Conservation (phyloP, 2,113 vertebrate genomes). For the Calypte anna region DNA sequence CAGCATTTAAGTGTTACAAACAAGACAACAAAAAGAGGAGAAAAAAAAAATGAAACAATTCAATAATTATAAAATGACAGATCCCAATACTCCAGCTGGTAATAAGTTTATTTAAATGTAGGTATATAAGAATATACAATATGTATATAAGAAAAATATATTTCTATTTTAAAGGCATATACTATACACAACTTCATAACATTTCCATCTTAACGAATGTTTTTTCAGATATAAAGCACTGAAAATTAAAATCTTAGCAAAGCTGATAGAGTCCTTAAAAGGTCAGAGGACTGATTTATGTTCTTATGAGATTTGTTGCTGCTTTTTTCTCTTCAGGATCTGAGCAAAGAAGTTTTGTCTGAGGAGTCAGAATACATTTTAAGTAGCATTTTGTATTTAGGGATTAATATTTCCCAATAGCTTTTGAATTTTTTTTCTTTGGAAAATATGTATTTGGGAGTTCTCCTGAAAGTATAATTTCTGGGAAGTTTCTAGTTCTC, state of each 20-base stretch:
- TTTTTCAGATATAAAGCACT: background rate
- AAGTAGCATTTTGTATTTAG: background rate
- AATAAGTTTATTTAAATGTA: background rate
- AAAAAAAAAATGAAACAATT: background rate
- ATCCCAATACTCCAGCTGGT: background rate
- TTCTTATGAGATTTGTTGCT: background rate
- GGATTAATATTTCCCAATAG: background rate
- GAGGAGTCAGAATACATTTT: background rate
- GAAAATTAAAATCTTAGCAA: background rate
- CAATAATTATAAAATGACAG: background rate
- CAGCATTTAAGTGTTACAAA: background rate
- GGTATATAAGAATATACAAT: background rate
- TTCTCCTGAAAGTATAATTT: background rate
- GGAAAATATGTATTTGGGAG: background rate
- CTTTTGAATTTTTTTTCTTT: background rate
- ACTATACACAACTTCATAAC: background rate
- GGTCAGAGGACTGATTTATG: background rate
- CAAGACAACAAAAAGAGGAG: background rate
- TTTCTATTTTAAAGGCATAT: background rate
- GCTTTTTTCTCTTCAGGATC: background rate
- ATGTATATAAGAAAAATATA: background rate
- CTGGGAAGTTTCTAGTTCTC: background rate
- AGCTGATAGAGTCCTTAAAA: background rate
- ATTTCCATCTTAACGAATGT: background rate
- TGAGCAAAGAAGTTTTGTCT: background rate